These are phyloP conservation scores for Anguilla anguilla DNA, from an alignment of 2,797 vertebrate species.

Conservation along the genomic window DNA sequence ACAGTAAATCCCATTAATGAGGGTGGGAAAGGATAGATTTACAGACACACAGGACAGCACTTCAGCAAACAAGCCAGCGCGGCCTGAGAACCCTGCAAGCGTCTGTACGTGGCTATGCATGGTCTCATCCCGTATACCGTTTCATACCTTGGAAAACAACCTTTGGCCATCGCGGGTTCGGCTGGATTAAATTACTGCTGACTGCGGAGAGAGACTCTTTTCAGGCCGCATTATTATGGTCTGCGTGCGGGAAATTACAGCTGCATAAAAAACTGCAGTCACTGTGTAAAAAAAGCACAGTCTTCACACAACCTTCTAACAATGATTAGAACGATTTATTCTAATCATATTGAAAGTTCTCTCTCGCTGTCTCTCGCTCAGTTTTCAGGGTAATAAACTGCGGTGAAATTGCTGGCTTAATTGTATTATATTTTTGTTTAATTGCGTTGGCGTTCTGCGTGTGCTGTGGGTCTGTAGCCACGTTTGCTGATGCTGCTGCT, in stretches of 20 bases:
- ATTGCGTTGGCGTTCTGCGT: not conserved
- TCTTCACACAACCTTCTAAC: constrained; percentile 32
- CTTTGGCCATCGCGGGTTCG: not conserved
- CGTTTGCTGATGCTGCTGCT: not conserved
- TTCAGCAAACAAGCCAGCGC: not conserved
- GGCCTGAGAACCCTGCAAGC: not conserved
- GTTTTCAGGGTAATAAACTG: not conserved
- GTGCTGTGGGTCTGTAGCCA: not conserved
- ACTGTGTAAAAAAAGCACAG: constrained; percentile 11
- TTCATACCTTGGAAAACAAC: not conserved
- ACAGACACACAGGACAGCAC: not conserved
- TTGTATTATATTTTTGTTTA: not conserved
- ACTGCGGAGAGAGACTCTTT: not conserved
- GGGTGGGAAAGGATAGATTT: not conserved
- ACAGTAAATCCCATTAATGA: not conserved
- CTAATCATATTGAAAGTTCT: constrained; percentile 32
- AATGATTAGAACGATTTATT: constrained; percentile 24
- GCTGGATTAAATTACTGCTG: not conserved
- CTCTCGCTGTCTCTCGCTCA: not conserved
- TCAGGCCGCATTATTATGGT: not conserved
- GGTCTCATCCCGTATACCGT: not conserved
- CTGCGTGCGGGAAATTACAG: not conserved
- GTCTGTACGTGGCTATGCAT: not conserved
- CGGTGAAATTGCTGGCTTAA: not conserved
- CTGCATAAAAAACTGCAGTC: not conserved